These are phyloP conservation scores for Chaetodon auriga DNA, from an alignment of 2,113 vertebrate genomes.

Conservation along the genomic window DNA sequence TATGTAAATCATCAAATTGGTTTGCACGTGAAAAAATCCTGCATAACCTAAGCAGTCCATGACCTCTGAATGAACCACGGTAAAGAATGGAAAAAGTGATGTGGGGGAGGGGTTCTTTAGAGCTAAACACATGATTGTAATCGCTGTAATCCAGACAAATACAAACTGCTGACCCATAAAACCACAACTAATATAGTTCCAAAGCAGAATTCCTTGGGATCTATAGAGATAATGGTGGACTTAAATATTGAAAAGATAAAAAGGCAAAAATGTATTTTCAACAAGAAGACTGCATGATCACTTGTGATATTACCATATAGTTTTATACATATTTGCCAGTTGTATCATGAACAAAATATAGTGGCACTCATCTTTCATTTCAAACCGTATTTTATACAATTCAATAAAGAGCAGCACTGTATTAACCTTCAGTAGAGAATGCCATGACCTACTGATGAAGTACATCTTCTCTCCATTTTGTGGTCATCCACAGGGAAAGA, in stretches of 20 bases:
- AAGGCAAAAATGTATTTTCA: slow-evolving; percentile 7
- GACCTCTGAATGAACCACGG: slow-evolving; percentile 86
- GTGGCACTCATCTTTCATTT: slow-evolving; percentile 53
- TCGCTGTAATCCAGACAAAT: slow-evolving; percentile 70
- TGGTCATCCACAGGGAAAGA: slow-evolving; percentile 69
- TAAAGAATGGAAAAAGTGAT: slow-evolving; percentile 64
- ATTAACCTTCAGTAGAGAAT: slow-evolving; percentile 69
- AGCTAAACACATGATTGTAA: slow-evolving; percentile 61
- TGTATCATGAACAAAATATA: slow-evolving; percentile 41
- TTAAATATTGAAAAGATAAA: not conserved
- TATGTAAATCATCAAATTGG: slow-evolving; percentile 81
- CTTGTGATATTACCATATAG: not conserved
- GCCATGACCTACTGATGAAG: slow-evolving; percentile 58
- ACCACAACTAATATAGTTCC: slow-evolving; percentile 2
- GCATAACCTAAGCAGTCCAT: slow-evolving; percentile 81
- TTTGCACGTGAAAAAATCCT: slow-evolving; percentile 86
- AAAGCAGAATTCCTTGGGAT: slow-evolving; percentile 9
- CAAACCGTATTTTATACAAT: slow-evolving; percentile 41
- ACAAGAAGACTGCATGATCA: slow-evolving; percentile 2
- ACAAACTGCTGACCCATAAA: slow-evolving; percentile 16
- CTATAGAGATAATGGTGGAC: not conserved
- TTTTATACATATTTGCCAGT: slow-evolving; percentile 7
- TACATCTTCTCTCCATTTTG: slow-evolving; percentile 51
- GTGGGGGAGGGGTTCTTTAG: slow-evolving; percentile 53
- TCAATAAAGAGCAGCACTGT: slow-evolving; percentile 44